Base-by-base conservation (phyloP, 1,140 invertebrate genomes). In the Rhyacophila brunnea region DNA sequence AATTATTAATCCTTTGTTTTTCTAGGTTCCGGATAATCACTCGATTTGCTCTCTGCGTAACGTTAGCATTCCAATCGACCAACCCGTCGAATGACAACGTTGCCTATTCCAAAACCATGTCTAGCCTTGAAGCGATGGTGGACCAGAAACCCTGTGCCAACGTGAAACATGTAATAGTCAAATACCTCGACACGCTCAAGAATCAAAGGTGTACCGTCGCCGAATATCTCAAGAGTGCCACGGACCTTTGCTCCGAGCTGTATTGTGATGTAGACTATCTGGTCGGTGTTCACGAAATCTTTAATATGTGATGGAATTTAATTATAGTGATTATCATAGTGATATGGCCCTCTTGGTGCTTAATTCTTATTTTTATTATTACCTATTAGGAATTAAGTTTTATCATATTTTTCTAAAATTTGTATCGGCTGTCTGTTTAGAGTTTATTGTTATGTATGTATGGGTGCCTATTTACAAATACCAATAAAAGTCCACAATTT, bases 11-110 rank as follows among this genome's bases (percentile, higher is more conserved):
- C 10, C 10, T 5, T 49, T 49, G 17, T 14, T 1, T 40, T 46
- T 60, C 19, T n/a, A 65, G 62, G 44, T 65, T 65, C 36, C 34
- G 58, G 28, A 58, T 65, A 17, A 50, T 65, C 7, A 50, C 58
- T 2, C 52, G 35, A 45, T 65, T 42, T 49, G 49, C 48, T 32
- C 51, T 57, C 14, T 60, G 54, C 36, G 20, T 48, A 10, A 34
- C 36, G 2, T 14, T 54, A 23, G 38, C 53, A 17, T 19, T 53
- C 14, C 43, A 53, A 20, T 51, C 13, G n/a, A 40, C 23, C 2
- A 32, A 14, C 14, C 23, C 34, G 10, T 20, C 43, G n/a, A 45
- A 54, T 6, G n/a, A 14, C n/a, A 55, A 19, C n/a, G n/a, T 9
- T 3, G 2, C 43, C 7, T 38, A 18, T 6, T 10, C 17, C 55